A percentile compares a stretch with the other conserved stretches of the same genome.
These are phyloP conservation scores for Leucoptera coffeella DNA, from an alignment of 2,888 invertebrate species.

Conservation along the genomic window DNA sequence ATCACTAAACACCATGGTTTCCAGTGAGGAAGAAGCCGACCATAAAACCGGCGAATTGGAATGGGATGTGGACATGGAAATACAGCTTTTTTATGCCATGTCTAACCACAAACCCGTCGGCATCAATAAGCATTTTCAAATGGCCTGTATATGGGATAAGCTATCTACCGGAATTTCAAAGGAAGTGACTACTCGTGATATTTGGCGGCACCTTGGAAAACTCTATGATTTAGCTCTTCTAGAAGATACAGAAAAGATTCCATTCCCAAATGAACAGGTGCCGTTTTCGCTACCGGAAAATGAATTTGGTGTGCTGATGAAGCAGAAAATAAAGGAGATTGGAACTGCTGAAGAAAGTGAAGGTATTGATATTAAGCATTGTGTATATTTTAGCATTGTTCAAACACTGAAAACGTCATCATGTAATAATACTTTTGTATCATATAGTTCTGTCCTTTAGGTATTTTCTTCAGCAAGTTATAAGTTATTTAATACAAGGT, in stretches of 20 bases:
- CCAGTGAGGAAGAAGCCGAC: conserved; percentile 53
- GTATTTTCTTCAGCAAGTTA: no score
- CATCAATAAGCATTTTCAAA: conserved; percentile 67
- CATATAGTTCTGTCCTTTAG: no score
- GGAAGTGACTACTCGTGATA: conserved; percentile 57
- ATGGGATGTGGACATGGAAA: conserved; percentile 69
- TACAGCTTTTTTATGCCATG: conserved; percentile 67
- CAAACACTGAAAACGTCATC: no score
- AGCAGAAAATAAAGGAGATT: conserved; percentile 47
- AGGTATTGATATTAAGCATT: no score
- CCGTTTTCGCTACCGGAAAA: conserved; percentile 52
- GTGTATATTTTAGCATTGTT: no score
- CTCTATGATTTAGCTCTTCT: conserved; percentile 57
- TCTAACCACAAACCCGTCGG: conserved; percentile 68
- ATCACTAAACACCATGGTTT: conserved; percentile 20
- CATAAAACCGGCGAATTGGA: conserved; percentile 44
- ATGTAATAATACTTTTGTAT: no score
- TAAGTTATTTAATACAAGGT: no score
- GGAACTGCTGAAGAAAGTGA: conserved; percentile 31
- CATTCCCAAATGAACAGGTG: conserved; percentile 55
- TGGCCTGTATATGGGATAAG: conserved; percentile 66
- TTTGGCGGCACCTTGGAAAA: conserved; percentile 62
- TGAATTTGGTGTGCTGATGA: conserved; percentile 48
- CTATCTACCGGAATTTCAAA: conserved; percentile 58
- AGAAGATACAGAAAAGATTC: conserved; percentile 58